Conservation (phyloP, 2,888 invertebrate genomes). For the Acrocera orbiculus region DNA sequence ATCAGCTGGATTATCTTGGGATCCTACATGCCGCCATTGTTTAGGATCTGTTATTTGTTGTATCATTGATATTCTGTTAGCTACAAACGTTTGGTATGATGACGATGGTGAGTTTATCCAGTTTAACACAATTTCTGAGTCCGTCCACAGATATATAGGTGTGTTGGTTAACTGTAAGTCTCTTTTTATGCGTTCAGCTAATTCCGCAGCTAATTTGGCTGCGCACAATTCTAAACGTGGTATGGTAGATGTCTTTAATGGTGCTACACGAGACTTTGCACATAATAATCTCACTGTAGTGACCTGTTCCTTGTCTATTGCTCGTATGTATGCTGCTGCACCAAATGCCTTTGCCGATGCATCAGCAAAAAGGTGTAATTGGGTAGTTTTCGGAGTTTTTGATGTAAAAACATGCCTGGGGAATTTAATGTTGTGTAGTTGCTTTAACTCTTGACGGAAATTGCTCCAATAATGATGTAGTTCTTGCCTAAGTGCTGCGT, state of each 20-base stretch:
- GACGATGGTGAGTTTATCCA: too few species aligned
- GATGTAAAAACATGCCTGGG: too few species aligned
- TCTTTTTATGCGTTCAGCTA: background rate
- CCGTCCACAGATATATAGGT: too few species aligned
- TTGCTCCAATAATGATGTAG: background rate
- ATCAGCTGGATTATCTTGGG: constrained; percentile 11
- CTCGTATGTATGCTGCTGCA: constrained; percentile 1
- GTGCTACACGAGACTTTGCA: constrained; percentile 10
- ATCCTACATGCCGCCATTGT: constrained; percentile 11
- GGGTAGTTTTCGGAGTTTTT: too few species aligned
- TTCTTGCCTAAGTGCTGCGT: background rate
- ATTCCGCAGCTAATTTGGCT: constrained; percentile 5
- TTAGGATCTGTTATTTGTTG: constrained; percentile 1
- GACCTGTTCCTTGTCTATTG: background rate
- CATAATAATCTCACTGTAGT: constrained; percentile 7
- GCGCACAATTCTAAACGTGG: constrained; percentile 14
- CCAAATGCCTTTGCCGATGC: constrained; percentile 6
- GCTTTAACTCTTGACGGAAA: too few species aligned
- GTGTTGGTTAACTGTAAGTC: background rate
- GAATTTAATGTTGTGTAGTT: too few species aligned
- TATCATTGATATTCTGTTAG: constrained; percentile 11
- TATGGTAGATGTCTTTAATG: constrained; percentile 12
- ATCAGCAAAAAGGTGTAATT: constrained; percentile 3
- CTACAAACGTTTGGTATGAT: too few species aligned
- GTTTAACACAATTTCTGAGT: too few species aligned